Percentiles rank a stretch among this genome's conserved stretches.
These are phyloP conservation scores for Acyrthosiphon pisum DNA, from an alignment of 1,140 invertebrate genomes.

Conservation along the genomic window DNA sequence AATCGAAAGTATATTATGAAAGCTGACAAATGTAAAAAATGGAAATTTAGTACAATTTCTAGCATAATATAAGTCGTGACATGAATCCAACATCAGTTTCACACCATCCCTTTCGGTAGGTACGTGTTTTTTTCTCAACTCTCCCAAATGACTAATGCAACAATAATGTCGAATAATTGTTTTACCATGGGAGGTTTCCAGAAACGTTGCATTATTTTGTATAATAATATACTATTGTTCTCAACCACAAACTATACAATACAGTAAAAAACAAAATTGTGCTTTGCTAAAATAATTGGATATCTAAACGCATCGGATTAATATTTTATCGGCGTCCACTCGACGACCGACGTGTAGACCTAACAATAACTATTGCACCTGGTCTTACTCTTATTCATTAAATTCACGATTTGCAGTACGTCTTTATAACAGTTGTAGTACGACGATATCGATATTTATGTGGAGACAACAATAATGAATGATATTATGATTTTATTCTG, in stretches of 20 bases:
- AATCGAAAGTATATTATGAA: not conserved
- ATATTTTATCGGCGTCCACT: not conserved
- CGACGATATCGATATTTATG: not conserved
- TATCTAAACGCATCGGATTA: not conserved
- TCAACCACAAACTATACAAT: not conserved
- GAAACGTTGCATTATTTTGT: not conserved
- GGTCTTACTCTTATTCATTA: not conserved
- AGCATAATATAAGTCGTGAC: not conserved
- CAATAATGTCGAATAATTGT: not conserved
- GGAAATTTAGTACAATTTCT: not conserved
- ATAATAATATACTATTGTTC: not conserved
- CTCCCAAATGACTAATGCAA: not conserved
- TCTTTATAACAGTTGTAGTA: not conserved
- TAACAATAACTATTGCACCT: not conserved
- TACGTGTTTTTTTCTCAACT: not conserved
- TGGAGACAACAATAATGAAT: not conserved
- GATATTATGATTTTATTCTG: not conserved
- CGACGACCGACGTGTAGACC: not conserved
- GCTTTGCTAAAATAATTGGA: not conserved
- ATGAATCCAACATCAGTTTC: slow-evolving; percentile 13
- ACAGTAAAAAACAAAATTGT: not conserved
- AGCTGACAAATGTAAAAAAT: not conserved
- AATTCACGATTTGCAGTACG: not conserved
- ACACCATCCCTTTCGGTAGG: too few relatives aligned
- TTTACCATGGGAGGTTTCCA: not conserved